Evolutionary conservation across 2,113 vertebrate species (phyloP).

Genomic region (Lophotis ruficrista): DNA sequence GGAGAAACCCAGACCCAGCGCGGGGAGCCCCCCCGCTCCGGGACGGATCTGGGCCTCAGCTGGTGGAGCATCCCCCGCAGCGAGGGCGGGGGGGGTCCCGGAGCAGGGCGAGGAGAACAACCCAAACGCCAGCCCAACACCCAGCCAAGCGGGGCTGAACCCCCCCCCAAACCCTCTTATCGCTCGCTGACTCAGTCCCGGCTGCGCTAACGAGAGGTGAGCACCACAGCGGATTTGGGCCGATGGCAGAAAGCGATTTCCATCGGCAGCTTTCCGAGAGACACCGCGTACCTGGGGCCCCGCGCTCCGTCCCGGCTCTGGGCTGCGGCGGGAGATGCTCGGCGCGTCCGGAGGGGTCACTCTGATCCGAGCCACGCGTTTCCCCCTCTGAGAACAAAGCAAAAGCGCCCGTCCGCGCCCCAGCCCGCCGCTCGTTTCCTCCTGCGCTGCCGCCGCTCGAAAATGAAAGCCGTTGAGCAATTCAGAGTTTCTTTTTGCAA

Average conservation of each 20-base stretch:
- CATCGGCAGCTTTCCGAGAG: background rate
- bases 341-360: accelerated
- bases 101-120: background rate
- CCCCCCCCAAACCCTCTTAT: background rate
- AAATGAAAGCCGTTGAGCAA: background rate
- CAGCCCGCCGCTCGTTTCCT: background rate
- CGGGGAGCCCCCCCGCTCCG: accelerated
- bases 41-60: accelerated
- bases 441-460: accelerated
- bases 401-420: accelerated
- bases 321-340: background rate
- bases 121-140: background rate
- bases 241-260: background rate
- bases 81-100: accelerated
- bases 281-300: background rate
- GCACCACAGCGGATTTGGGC: accelerated
- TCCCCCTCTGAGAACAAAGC: background rate
- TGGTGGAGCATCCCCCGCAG: too few species aligned
- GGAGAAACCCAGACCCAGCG: background rate
- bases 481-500: too few species aligned
- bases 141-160: background rate
- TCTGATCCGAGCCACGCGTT: accelerated
- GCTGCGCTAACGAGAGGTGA: background rate
- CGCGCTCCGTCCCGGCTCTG: too few species aligned
- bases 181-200: accelerated